These are phyloP conservation scores for Himalopsyche kuldschensis DNA, from an alignment of 2,888 invertebrate genomes.

Conservation along the genomic window DNA sequence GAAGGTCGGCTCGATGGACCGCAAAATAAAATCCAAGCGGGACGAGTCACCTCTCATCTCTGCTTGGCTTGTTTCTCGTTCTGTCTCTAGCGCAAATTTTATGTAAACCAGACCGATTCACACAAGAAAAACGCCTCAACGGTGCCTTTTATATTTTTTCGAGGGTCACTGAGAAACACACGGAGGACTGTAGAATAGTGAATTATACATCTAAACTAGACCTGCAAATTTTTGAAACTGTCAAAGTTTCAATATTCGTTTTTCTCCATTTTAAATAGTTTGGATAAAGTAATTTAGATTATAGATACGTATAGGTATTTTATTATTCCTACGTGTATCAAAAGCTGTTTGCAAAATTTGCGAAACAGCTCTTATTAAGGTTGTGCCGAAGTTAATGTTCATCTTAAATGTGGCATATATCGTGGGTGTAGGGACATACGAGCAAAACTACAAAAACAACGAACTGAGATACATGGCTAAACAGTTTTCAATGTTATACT, in stretches of 20 bases:
- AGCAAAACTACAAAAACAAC: too few species aligned
- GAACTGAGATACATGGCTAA: too few species aligned
- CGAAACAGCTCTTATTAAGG: too few species aligned
- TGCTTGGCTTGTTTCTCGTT: neutral
- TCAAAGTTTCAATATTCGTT: neutral
- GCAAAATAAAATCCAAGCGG: neutral
- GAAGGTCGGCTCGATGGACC: neutral
- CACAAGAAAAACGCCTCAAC: neutral
- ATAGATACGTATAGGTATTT: too few species aligned
- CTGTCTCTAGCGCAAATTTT: neutral
- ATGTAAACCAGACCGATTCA: neutral
- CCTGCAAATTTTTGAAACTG: neutral
- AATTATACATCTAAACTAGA: neutral
- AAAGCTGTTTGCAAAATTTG: too few species aligned
- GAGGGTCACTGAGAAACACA: neutral
- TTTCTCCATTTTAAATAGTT: neutral
- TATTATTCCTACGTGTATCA: too few species aligned
- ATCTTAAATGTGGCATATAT: too few species aligned
- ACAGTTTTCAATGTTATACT: too few species aligned
- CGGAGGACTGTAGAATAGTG: neutral
- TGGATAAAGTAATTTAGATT: neutral
- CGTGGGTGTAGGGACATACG: too few species aligned
- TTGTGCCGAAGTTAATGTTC: too few species aligned
- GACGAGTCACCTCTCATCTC: neutral
- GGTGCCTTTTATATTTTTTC: neutral